Base-by-base conservation (phyloP, 2,113 vertebrate genomes). In the Chaenogobius annularis region DNA sequence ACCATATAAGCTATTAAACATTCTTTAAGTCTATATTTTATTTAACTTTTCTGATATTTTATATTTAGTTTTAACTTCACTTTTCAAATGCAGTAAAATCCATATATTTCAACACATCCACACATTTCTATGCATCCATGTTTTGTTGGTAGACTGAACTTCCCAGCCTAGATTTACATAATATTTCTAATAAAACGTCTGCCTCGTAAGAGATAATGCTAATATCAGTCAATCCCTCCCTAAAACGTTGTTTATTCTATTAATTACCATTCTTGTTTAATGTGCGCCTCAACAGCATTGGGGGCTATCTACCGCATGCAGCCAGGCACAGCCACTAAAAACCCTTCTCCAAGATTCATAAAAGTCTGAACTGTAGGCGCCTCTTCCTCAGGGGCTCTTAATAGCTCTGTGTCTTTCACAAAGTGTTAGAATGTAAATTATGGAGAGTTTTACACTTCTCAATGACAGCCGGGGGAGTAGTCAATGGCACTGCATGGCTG, bases 401-500 rank as follows among this genome's bases (percentile, higher is more conserved):
- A 90, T 88, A 85, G 80, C 56, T 13, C 74, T 76, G 61, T 86
- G 87, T 89, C 86, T 90, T 89, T 83, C 73, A 83, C 79, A 58
- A 78, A 87, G 78, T 74, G 87, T 85, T 87, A 83, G 84, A 88
- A 85, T 89, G 81, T 86, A 90, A 91, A 90, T 90, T 68, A 85
- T 83, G 69, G 81, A 80, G 77, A 83, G 73, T 86, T 85, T 79
- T 87, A 81, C 80, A 73, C 81, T 73, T 69, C 69, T 81, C 68
- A 84, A 88, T 78, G 83, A 83, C 78, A 78, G 83, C 74, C 83
- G 47, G 47, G 87, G 86, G 86, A 84, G 66, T 75, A 73, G 63
- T 77, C 75, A 79, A 56, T 58, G 74, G 62, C 52, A 70, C 68
- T 72, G 62, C 65, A 59, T 26, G 73, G 68, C 55, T 81, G 71